Evolutionary conservation across 2,888 invertebrate genomes (phyloP).

Genomic region (Lycia hirtaria): DNA sequence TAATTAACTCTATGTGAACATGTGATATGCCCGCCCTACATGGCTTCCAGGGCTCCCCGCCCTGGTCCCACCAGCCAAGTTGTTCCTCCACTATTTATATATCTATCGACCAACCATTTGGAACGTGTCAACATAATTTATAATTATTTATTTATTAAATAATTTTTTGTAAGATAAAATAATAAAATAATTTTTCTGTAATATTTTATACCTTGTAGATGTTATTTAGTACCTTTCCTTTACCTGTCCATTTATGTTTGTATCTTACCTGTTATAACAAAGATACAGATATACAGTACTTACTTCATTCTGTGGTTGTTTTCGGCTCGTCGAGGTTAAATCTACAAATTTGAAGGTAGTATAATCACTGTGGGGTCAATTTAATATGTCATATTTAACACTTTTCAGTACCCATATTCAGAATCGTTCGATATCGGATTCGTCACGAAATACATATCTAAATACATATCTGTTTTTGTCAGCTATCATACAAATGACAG

Average conservation of each 20-base stretch:
- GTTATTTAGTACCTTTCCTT: constrained; percentile 54
- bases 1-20: constrained; percentile 61
- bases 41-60: constrained; percentile 28
- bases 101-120: constrained; percentile 60
- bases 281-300: neutral
- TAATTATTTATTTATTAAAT: constrained; percentile 78
- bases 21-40: constrained; percentile 63
- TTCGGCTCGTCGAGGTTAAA: too few species aligned
- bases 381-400: too few species aligned
- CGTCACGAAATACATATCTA: too few species aligned
- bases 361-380: too few species aligned
- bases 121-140: constrained; percentile 69
- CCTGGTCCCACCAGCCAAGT: constrained; percentile 48
- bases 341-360: too few species aligned
- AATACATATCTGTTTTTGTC: too few species aligned
- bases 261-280: constrained; percentile 3
- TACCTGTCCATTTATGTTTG: constrained; percentile 4
- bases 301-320: too few species aligned
- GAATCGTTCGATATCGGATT: too few species aligned
- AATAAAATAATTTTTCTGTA: constrained; percentile 83
- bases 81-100: constrained; percentile 65
- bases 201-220: constrained; percentile 65
- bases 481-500: too few species aligned
- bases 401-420: too few species aligned
- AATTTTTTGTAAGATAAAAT: constrained; percentile 80